These are phyloP conservation scores for Psophia crepitans DNA, from an alignment of 2,113 vertebrate genomes.

Conservation along the genomic window DNA sequence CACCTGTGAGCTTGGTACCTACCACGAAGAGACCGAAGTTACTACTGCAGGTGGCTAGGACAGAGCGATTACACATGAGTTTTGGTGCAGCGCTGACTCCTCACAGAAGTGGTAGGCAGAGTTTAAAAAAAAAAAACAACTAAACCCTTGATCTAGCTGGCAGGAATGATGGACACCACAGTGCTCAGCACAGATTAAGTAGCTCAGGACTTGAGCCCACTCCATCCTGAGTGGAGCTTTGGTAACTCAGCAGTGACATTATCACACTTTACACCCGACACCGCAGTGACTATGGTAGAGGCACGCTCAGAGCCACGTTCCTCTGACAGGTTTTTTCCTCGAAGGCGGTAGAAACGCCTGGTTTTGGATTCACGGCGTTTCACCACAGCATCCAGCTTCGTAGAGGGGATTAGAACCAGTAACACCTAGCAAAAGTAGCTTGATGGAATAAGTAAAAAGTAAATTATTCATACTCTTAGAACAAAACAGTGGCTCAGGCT, in stretches of 20 bases:
- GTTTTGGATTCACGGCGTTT: background rate
- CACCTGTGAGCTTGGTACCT: background rate
- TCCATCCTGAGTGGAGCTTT: background rate
- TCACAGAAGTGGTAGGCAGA: background rate
- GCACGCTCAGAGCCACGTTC: fast-evolving
- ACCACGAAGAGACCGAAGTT: background rate
- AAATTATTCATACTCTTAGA: slow-evolving; percentile 8
- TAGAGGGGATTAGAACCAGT: background rate
- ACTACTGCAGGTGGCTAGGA: background rate
- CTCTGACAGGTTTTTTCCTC: background rate
- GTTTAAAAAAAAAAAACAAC: background rate
- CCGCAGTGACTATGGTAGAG: background rate
- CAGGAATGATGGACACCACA: background rate
- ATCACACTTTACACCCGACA: background rate
- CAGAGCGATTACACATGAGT: background rate
- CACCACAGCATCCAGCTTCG: fast-evolving
- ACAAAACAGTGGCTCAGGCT: background rate
- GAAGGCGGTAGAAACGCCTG: background rate
- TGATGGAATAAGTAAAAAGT: background rate
- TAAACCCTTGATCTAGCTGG: too few species aligned
- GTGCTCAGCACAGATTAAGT: background rate
- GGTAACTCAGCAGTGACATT: background rate
- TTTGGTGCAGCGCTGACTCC: background rate
- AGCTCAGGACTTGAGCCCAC: background rate
- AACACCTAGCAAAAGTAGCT: background rate